Evolutionary conservation across 2,797 vertebrate species (phyloP).

Genomic region (Macroramphosus scolopax): DNA sequence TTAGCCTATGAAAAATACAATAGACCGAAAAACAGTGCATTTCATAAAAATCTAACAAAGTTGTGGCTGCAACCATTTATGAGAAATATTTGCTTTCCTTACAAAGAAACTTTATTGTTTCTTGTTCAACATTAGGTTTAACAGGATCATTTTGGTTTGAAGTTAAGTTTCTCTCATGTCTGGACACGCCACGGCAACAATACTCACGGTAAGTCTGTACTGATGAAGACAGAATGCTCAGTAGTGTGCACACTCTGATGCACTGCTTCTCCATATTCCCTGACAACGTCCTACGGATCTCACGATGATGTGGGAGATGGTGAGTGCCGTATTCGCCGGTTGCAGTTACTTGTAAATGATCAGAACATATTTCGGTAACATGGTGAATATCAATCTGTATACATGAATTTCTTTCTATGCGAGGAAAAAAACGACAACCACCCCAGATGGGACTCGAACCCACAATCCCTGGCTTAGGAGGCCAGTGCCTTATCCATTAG

Average conservation of each 20-base stretch:
- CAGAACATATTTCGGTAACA: background rate
- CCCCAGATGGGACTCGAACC: constrained; percentile 73
- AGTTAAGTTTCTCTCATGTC: background rate
- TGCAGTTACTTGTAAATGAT: rapidly evolving
- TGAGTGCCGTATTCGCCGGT: background rate
- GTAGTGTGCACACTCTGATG: constrained; percentile 31
- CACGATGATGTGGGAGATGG: background rate
- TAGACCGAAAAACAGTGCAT: background rate
- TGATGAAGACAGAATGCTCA: constrained; percentile 36
- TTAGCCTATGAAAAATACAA: background rate
- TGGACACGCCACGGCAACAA: background rate
- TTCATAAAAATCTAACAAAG: background rate
- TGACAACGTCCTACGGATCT: background rate
- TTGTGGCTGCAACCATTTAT: background rate
- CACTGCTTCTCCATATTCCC: constrained; percentile 33
- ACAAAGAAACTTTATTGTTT: background rate
- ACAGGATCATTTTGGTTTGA: background rate
- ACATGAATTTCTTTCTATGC: rapidly evolving
- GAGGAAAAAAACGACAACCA: background rate
- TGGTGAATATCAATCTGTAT: background rate
- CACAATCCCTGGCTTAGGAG: constrained; percentile 75
- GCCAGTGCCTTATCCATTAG: constrained; percentile 76
- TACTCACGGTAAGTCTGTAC: constrained; percentile 64
- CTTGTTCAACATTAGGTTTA: background rate
- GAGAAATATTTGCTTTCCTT: background rate